These are phyloP conservation scores for Zapornia atra DNA, from an alignment of 2,113 vertebrate genomes.

Conservation along the genomic window DNA sequence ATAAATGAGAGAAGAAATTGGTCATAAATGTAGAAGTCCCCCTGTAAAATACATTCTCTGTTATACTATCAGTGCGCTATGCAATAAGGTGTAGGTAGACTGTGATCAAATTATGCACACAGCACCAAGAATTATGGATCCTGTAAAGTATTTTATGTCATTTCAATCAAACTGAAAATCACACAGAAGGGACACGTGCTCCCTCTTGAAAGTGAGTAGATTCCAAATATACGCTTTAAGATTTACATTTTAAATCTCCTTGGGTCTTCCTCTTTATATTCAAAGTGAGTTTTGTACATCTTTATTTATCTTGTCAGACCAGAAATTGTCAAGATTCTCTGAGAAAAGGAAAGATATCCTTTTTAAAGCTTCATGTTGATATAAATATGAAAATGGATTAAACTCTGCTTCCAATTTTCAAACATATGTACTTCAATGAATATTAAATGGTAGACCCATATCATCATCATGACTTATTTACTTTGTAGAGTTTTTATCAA, in stretches of 20 bases:
- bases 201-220: neutral
- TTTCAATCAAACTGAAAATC: neutral
- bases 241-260: slow-evolving; percentile 32
- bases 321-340: slow-evolving; percentile 55
- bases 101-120: neutral
- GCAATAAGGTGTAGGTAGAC: neutral
- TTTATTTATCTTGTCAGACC: slow-evolving; percentile 56
- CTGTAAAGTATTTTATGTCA: neutral
- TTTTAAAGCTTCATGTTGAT: slow-evolving; percentile 88
- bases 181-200: neutral
- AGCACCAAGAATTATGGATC: neutral
- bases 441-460: slow-evolving; percentile 82
- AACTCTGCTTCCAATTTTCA: slow-evolving; percentile 83
- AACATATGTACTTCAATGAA: slow-evolving; percentile 84
- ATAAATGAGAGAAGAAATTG: neutral
- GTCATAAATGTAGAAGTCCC: neutral
- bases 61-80: neutral
- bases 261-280: slow-evolving; percentile 3
- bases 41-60: neutral
- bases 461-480: slow-evolving; percentile 84
- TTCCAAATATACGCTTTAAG: neutral
- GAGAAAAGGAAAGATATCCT: slow-evolving; percentile 66
- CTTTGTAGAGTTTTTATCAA: slow-evolving; percentile 80
- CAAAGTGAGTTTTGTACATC: neutral
- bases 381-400: slow-evolving; percentile 90